Conservation (phyloP, 2,797 vertebrate species). For the Rhincodon typus region DNA sequence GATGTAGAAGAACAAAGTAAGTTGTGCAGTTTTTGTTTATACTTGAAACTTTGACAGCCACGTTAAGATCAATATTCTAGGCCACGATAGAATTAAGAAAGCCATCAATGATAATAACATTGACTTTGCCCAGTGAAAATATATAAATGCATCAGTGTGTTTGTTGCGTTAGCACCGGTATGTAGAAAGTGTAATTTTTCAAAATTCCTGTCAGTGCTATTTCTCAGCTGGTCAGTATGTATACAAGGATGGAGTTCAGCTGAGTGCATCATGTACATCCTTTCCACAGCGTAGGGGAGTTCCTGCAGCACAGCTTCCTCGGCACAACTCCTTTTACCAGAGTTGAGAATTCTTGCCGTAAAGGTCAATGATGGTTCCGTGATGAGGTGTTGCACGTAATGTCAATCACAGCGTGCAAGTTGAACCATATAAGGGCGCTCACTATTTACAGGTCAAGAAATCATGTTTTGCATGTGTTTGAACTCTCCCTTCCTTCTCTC, state of each 20-base stretch:
- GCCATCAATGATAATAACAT: neutral
- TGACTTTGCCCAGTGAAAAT: no score
- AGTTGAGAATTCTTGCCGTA: neutral
- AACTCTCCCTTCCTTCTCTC: neutral
- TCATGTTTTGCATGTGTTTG: neutral
- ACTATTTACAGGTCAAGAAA: neutral
- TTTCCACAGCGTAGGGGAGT: neutral
- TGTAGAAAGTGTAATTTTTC: neutral
- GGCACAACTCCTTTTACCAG: no score
- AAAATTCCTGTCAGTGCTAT: neutral
- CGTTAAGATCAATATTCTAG: neutral
- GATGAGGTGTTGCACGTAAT: neutral
- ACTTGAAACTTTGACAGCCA: neutral
- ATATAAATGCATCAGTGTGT: neutral
- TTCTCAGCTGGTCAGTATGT: neutral
- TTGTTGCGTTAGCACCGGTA: neutral
- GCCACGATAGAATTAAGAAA: neutral
- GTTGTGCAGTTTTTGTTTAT: neutral
- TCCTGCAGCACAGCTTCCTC: neutral
- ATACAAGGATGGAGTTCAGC: neutral
- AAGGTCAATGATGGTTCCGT: neutral
- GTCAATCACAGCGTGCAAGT: neutral
- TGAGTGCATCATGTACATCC: neutral
- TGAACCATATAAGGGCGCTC: no score
- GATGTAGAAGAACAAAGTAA: neutral